Conservation (phyloP, 2,797 vertebrate genomes). For the Channa striata region DNA sequence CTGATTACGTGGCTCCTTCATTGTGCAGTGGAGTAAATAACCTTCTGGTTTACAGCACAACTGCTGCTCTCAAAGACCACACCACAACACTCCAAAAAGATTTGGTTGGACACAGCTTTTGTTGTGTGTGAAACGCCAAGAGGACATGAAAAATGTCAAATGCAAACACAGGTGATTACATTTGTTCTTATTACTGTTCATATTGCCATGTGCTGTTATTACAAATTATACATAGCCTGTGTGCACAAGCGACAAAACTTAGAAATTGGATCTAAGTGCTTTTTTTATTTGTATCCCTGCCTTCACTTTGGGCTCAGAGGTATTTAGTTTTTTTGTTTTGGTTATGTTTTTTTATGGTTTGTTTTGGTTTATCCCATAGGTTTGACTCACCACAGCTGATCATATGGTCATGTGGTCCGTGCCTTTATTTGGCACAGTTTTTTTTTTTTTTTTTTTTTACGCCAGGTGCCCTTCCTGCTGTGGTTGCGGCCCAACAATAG, state of each 20-base stretch:
- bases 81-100: slow-evolving; percentile 19
- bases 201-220: slow-evolving; percentile 45
- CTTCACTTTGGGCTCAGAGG: slow-evolving; percentile 49
- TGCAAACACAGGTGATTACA: slow-evolving; percentile 71
- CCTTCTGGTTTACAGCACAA: slow-evolving; percentile 26
- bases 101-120: not conserved
- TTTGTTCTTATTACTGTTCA: slow-evolving; percentile 57
- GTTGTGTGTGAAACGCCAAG: slow-evolving; percentile 64
- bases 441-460: too few relatives aligned
- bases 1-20: slow-evolving; percentile 58
- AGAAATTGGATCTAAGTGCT: slow-evolving; percentile 19
- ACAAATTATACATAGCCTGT: slow-evolving; percentile 42
- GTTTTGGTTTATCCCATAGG: too few relatives aligned
- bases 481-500: too few relatives aligned
- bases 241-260: slow-evolving; percentile 21
- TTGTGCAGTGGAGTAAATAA: slow-evolving; percentile 46
- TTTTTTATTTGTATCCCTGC: slow-evolving; percentile 34
- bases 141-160: slow-evolving; percentile 75
- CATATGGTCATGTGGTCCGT: too few relatives aligned
- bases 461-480: too few relatives aligned
- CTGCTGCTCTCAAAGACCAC: slow-evolving; percentile 13
- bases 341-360: too few relatives aligned
- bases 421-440: too few relatives aligned
- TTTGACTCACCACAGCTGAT: too few relatives aligned
- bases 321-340: too few relatives aligned